Evolutionary conservation across 1,140 invertebrate species (phyloP).

Genomic region (Eubasilissa regina): DNA sequence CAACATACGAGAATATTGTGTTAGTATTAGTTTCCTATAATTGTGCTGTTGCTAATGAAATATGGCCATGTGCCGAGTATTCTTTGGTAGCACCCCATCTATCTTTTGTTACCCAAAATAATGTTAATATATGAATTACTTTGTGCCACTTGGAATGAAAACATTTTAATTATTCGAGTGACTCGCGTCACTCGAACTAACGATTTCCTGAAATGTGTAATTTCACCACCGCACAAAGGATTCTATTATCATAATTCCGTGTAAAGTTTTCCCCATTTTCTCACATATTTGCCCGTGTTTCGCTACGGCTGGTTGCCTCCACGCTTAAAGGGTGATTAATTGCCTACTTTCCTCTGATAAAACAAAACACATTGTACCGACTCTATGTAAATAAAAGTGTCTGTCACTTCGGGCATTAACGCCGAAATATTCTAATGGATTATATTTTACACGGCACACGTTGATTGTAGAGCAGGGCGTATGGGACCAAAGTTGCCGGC

Average conservation of each 20-base stretch:
- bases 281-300: background rate
- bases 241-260: background rate
- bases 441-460: background rate
- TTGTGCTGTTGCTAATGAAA: too few species aligned
- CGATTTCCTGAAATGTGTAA: too few species aligned
- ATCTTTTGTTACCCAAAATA: too few species aligned
- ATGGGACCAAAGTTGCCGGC: background rate
- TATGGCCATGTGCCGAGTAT: too few species aligned
- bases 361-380: slow-evolving; percentile 6
- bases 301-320: background rate
- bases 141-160: too few species aligned
- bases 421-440: slow-evolving; percentile 1
- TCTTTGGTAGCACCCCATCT: too few species aligned
- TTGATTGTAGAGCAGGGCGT: background rate
- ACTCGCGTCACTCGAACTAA: too few species aligned
- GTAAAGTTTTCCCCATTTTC: background rate
- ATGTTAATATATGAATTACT: too few species aligned
- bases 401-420: slow-evolving; percentile 24
- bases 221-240: too few species aligned
- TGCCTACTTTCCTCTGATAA: slow-evolving; percentile 27
- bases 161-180: too few species aligned
- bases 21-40: too few species aligned
- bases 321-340: slow-evolving; percentile 11
- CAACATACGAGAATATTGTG: too few species aligned
- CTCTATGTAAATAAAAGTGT: slow-evolving; percentile 7